These are phyloP conservation scores for Cyanocitta stelleri DNA, from an alignment of 2,113 vertebrate species.

Conservation along the genomic window DNA sequence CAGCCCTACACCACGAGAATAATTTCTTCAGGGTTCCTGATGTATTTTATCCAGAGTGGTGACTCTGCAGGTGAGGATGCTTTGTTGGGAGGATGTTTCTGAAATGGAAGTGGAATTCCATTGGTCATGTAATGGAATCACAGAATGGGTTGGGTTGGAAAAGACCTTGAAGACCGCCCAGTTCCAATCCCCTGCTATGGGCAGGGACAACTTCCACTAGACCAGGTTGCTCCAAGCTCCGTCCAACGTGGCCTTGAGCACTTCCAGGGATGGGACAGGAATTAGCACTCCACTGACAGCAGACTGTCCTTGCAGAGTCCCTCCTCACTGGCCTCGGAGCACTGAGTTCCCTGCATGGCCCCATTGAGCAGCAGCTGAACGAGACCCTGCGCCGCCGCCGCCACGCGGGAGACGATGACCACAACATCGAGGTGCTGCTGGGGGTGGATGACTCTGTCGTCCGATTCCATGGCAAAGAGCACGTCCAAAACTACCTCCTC, in stretches of 20 bases:
- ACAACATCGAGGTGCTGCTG: constrained; percentile 96
- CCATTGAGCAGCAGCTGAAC: constrained; percentile 75
- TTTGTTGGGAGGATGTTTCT: neutral
- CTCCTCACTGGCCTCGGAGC: constrained; percentile 58
- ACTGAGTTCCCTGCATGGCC: constrained; percentile 64
- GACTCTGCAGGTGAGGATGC: neutral
- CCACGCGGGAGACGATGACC: constrained; percentile 80
- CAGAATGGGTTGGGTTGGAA: neutral
- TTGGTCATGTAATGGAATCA: neutral
- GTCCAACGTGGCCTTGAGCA: neutral
- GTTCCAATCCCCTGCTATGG: neutral
- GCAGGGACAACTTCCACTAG: neutral
- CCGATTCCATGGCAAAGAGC: constrained; percentile 96
- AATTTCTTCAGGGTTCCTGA: neutral
- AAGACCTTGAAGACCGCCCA: no score
- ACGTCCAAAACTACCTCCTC: constrained; percentile 98
- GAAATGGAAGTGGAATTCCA: neutral
- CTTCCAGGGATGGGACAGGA: neutral
- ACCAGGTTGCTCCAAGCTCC: neutral
- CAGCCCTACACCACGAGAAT: rapidly evolving
- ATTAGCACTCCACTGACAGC: neutral
- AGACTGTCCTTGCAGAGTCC: constrained; percentile 60
- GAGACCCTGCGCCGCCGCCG: constrained; percentile 74
- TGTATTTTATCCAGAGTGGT: neutral
- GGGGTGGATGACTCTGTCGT: constrained; percentile 96